These are phyloP conservation scores for Lethenteron camtschaticum DNA, from an alignment of 2,113 vertebrate species.

Conservation along the genomic window DNA sequence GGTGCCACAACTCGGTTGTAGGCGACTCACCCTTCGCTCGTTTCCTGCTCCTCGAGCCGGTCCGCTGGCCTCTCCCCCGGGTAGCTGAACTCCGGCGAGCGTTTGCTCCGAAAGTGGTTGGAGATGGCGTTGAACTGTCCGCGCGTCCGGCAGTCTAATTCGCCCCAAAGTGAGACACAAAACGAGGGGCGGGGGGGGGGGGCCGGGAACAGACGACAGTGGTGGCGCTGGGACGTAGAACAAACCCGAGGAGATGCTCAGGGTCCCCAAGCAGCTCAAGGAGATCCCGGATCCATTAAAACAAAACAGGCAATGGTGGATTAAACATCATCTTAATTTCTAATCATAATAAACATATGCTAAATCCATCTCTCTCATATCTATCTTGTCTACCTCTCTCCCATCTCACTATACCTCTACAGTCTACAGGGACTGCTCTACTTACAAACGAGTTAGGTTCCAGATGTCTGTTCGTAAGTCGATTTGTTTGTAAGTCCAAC, in stretches of 20 bases:
- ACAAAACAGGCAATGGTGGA: neutral
- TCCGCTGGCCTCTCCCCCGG: constrained; percentile 22
- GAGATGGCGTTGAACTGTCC: constrained; percentile 86
- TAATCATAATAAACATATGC: neutral
- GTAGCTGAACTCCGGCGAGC: constrained; percentile 67
- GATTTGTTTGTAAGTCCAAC: too few relatives aligned
- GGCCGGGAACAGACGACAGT: neutral
- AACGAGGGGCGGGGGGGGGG: neutral
- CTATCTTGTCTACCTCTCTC: too few relatives aligned
- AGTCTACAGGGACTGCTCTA: too few relatives aligned
- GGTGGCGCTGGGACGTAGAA: too few relatives aligned
- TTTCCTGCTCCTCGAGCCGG: neutral
- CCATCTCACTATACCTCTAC: too few relatives aligned
- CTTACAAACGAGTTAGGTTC: too few relatives aligned
- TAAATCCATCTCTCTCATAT: too few relatives aligned
- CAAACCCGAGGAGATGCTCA: neutral
- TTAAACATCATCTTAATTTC: neutral
- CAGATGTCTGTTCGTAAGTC: too few relatives aligned
- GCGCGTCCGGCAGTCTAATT: constrained; percentile 70
- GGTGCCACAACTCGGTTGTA: too few relatives aligned
- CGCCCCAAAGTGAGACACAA: neutral
- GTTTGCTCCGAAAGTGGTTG: constrained; percentile 62
- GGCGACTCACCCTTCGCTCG: neutral
- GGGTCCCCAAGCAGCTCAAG: neutral
- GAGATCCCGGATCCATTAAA: neutral